Evolutionary conservation across 2,888 invertebrate species (phyloP).

Genomic region (Synanthedon tipuliformis): DNA sequence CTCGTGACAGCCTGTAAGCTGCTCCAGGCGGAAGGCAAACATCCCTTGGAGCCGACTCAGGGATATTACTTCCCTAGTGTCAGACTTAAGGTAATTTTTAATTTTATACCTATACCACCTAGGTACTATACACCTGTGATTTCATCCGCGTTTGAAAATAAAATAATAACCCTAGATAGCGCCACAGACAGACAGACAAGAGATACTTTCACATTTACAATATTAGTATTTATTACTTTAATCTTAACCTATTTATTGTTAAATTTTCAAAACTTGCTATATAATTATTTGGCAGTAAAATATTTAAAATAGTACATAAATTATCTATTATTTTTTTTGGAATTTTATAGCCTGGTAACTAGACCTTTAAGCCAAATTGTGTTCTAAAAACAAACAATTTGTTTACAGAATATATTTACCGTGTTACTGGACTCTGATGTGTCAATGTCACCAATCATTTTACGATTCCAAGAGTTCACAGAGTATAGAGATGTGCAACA

Average conservation of each 20-base stretch:
- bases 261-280: too few species aligned
- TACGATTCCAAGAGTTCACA: constrained; percentile 80
- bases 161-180: too few species aligned
- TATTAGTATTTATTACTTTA: too few species aligned
- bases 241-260: too few species aligned
- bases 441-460: constrained; percentile 72
- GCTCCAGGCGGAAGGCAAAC: constrained; percentile 77
- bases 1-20: constrained; percentile 80
- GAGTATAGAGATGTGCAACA: constrained; percentile 81
- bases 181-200: too few species aligned
- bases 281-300: neutral
- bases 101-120: neutral
- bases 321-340: neutral
- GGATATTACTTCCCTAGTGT: constrained; percentile 75
- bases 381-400: neutral
- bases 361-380: neutral
- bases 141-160: too few species aligned
- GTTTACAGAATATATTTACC: constrained; percentile 71
- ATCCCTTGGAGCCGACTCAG: constrained; percentile 68
- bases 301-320: neutral
- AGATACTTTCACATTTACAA: too few species aligned
- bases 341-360: too few species aligned
- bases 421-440: constrained; percentile 73
- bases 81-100: constrained; percentile 68
- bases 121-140: too few species aligned